phyloP scores from a whole-genome alignment of 2,888 invertebrate genomes.

The Leptinotarsa juncta region DNA sequence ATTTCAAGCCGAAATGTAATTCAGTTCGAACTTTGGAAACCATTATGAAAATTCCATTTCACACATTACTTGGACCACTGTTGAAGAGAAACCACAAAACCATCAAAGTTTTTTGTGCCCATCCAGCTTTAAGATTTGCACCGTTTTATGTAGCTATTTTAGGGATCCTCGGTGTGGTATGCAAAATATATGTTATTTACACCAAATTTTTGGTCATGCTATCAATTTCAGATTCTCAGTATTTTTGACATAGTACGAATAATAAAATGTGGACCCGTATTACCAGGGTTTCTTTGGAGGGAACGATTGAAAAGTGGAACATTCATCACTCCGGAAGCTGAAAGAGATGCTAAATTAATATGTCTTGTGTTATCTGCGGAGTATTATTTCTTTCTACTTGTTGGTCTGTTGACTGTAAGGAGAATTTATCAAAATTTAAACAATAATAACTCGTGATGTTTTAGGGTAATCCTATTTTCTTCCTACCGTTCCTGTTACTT shows the following conservation, averaged over 20 bases:
- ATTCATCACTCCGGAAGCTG: conserved; percentile 56
- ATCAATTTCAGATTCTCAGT: conserved; percentile 56
- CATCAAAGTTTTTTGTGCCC: conserved; percentile 53
- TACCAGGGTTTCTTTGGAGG: conserved; percentile 58
- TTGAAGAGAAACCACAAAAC: conserved; percentile 51
- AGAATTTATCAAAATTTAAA: not conserved
- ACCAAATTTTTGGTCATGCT: conserved; percentile 16
- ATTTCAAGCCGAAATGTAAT: conserved; percentile 19
- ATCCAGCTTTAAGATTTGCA: conserved; percentile 55
- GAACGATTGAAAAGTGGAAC: conserved; percentile 54
- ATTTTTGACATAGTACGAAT: conserved; percentile 60
- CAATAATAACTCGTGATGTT: conserved; percentile 41
- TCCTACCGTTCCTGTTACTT: conserved; percentile 60
- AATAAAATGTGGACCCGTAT: conserved; percentile 57
- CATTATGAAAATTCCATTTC: conserved; percentile 58
- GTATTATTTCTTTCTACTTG: conserved; percentile 59
- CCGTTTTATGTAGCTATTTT: conserved; percentile 58
- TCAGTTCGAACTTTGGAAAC: conserved; percentile 26
- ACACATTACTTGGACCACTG: conserved; percentile 55
- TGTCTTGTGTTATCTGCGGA: conserved; percentile 60
- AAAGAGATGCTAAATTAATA: conserved; percentile 62
- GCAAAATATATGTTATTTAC: not conserved
- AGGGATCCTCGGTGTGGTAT: conserved; percentile 61
- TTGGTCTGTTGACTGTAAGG: conserved; percentile 60
- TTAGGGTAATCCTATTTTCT: conserved; percentile 60